A percentile compares a stretch with the other conserved stretches of the same genome.
These are phyloP conservation scores for Zaprionus africanus DNA, from an alignment of 1,140 invertebrate genomes.

Conservation along the genomic window DNA sequence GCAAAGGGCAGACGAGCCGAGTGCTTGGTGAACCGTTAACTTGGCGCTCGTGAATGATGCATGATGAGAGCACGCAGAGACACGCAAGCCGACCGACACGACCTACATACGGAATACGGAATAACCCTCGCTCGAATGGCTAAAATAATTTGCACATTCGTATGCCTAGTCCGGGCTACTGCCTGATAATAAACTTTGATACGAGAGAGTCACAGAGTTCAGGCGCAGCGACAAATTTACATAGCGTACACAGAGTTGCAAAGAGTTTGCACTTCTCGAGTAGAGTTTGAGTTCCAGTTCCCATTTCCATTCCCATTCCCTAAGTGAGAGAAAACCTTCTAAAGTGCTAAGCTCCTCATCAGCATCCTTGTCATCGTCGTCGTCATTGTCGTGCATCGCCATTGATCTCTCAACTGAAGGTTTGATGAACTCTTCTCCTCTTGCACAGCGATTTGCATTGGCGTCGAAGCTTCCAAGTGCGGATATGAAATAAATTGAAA, in stretches of 20 bases:
- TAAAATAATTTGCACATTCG: slow-evolving; percentile 9
- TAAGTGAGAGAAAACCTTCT: not conserved
- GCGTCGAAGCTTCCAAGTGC: slow-evolving; percentile 39
- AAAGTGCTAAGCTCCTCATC: not conserved
- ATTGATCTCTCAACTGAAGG: slow-evolving; percentile 17
- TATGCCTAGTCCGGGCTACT: not conserved
- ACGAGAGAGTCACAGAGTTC: not conserved
- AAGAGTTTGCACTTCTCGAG: not conserved
- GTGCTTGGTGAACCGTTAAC: slow-evolving; percentile 50
- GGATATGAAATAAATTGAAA: slow-evolving; percentile 65
- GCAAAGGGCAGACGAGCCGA: slow-evolving; percentile 3
- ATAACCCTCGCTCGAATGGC: slow-evolving; percentile 21
- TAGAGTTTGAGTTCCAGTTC: not conserved
- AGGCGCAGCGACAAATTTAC: not conserved
- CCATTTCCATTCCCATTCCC: not conserved
- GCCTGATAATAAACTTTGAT: slow-evolving; percentile 5
- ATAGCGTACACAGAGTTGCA: not conserved
- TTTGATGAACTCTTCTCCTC: slow-evolving; percentile 59
- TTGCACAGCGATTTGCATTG: slow-evolving; percentile 53
- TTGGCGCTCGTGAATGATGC: slow-evolving; percentile 41
- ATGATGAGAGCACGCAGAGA: slow-evolving; percentile 33
- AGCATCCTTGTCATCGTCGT: not conserved
- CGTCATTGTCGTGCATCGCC: slow-evolving; percentile 2
- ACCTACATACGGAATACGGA: slow-evolving; percentile 22
- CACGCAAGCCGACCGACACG: slow-evolving; percentile 29